These are phyloP conservation scores for Bombus balteatus DNA, from an alignment of 1,140 invertebrate species.

Conservation along the genomic window DNA sequence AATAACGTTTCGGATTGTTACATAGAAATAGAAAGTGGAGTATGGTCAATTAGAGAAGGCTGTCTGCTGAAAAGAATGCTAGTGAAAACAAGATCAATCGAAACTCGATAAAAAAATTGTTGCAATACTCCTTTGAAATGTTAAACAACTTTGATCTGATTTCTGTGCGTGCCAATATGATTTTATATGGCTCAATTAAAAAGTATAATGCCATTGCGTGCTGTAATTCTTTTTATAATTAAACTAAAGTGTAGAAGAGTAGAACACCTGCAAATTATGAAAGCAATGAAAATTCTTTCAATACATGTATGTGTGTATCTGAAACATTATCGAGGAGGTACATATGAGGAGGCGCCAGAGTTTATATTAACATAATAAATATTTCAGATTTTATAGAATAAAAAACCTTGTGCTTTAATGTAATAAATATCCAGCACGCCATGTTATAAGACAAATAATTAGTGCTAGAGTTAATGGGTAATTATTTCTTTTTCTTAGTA, in stretches of 20 bases:
- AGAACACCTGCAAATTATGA: background rate
- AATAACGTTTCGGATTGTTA: conserved; percentile 56
- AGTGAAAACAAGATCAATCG: conserved; percentile 38
- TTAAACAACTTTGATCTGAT: conserved; percentile 12
- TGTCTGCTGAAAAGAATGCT: conserved; percentile 41
- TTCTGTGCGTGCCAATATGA: background rate
- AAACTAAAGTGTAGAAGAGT: background rate
- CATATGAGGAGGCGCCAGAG: background rate
- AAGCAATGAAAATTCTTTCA: background rate
- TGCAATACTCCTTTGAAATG: conserved; percentile 13
- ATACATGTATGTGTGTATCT: background rate
- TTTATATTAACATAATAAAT: background rate
- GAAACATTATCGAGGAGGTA: background rate
- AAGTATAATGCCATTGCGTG: conserved; percentile 16
- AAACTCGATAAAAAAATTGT: background rate
- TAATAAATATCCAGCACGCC: background rate
- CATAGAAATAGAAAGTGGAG: conserved; percentile 71
- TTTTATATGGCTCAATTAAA: background rate
- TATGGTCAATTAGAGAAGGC: conserved; percentile 66
- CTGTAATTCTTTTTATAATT: background rate
- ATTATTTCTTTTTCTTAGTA: too few relatives aligned
- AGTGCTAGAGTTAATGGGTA: too few relatives aligned
- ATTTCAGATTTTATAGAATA: background rate
- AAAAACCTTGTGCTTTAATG: background rate
- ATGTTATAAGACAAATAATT: too few relatives aligned